Evolutionary conservation across 2,797 vertebrate genomes (phyloP).

Genomic region (Ctenopoma multispine): DNA sequence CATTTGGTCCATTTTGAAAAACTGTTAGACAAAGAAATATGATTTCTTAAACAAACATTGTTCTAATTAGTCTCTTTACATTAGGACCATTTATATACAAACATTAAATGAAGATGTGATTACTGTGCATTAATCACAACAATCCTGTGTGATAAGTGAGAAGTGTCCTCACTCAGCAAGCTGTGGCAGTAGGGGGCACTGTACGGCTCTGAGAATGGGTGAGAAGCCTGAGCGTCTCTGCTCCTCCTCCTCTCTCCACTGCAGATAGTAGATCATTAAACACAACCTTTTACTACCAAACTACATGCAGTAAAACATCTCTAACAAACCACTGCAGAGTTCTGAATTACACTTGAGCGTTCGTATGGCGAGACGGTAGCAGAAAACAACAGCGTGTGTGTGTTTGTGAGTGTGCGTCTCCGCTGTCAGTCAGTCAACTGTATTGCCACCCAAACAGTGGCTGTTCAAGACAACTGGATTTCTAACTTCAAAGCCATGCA

Average conservation of each 20-base stretch:
- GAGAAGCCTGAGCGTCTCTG: constrained; percentile 24
- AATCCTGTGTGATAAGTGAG: constrained; percentile 16
- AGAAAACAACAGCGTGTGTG: neutral
- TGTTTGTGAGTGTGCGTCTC: constrained; percentile 5
- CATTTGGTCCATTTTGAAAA: neutral
- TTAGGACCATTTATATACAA: neutral
- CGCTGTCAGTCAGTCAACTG: constrained; percentile 58
- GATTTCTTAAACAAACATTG: neutral
- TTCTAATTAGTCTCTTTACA: neutral
- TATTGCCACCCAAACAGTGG: constrained; percentile 63
- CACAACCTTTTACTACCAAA: constrained; percentile 43
- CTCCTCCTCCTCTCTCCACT: constrained; percentile 31
- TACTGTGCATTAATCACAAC: neutral
- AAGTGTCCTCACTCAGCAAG: constrained; percentile 32
- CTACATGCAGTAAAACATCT: constrained; percentile 31
- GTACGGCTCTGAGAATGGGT: constrained; percentile 78
- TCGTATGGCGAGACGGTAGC: constrained; percentile 1
- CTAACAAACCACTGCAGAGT: constrained; percentile 7
- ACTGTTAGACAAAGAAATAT: neutral
- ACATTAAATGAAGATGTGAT: neutral
- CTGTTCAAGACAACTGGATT: constrained; percentile 82
- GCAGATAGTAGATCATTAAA: constrained; percentile 41
- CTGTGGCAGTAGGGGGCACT: constrained; percentile 85
- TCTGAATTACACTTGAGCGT: constrained; percentile 25
- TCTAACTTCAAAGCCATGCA: constrained; percentile 85